Evolutionary conservation across 2,113 vertebrate species (phyloP).

Genomic region (Tenrec ecaudatus): DNA sequence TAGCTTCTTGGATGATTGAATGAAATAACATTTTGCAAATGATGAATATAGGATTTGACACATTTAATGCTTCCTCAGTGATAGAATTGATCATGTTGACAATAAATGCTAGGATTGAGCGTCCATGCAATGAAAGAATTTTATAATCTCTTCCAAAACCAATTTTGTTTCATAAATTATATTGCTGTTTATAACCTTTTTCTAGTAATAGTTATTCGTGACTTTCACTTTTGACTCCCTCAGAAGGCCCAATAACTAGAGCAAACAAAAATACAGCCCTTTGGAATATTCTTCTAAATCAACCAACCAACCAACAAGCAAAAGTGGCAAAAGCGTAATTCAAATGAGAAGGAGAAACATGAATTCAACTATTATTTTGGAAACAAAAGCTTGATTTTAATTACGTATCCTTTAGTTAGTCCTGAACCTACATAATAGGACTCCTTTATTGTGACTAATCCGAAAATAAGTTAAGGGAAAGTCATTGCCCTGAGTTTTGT

Average conservation of each 20-base stretch:
- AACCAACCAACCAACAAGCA: too few species aligned
- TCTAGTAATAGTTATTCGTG: background rate
- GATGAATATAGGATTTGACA: background rate
- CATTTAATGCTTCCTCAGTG: background rate
- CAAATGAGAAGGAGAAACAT: background rate
- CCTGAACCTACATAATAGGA: background rate
- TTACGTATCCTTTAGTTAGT: constrained; percentile 28
- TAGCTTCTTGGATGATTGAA: background rate
- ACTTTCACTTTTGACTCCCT: background rate
- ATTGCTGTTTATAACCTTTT: background rate
- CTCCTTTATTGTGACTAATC: background rate
- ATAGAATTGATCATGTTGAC: background rate
- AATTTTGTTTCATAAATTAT: background rate
- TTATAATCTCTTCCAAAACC: background rate
- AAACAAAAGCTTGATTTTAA: constrained; percentile 7
- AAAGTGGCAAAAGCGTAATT: background rate
- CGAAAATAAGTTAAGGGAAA: background rate
- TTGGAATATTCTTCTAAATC: background rate
- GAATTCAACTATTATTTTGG: background rate
- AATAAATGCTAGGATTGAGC: background rate
- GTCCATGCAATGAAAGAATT: background rate
- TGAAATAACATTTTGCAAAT: background rate
- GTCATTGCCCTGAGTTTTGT: background rate
- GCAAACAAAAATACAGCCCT: background rate
- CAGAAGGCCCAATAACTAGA: background rate